Percentiles rank a stretch among this genome's conserved stretches.
Conservation (phyloP, 2,113 vertebrate genomes). For the Thalassoma bifasciatum region DNA sequence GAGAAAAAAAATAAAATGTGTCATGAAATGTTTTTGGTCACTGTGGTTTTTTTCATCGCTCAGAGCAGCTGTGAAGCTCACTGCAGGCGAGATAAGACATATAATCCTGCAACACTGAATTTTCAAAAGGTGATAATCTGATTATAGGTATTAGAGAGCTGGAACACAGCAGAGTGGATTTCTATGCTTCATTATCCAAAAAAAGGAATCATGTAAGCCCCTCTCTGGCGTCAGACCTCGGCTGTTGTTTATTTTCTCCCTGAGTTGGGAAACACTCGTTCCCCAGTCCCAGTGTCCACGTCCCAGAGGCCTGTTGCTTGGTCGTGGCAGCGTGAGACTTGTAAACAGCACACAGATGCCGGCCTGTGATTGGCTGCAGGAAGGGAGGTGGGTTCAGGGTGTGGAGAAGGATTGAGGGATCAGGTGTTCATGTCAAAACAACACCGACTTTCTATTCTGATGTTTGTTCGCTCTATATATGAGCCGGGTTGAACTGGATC, state of each 20-base stretch:
- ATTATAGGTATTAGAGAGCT: slow-evolving; percentile 55
- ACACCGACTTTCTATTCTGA: slow-evolving; percentile 39
- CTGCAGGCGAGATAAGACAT: slow-evolving; percentile 27
- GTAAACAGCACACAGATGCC: slow-evolving; percentile 52
- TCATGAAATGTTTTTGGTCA: slow-evolving; percentile 2
- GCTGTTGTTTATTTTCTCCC: slow-evolving; percentile 52
- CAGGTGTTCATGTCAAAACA: slow-evolving; percentile 57
- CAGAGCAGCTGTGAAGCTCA: slow-evolving; percentile 24
- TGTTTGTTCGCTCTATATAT: slow-evolving; percentile 44
- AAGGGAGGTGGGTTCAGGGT: slow-evolving; percentile 58
- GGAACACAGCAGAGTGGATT: slow-evolving; percentile 37
- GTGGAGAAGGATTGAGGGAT: slow-evolving; percentile 44
- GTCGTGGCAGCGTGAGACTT: slow-evolving; percentile 45
- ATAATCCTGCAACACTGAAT: slow-evolving; percentile 45
- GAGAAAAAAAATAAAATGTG: slow-evolving; percentile 2
- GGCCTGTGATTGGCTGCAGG: slow-evolving; percentile 57
- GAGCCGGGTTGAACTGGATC: slow-evolving; percentile 52
- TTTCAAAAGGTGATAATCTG: slow-evolving; percentile 59
- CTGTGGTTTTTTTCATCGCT: slow-evolving; percentile 20
- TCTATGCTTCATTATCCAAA: slow-evolving; percentile 19
- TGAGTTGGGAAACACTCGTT: slow-evolving; percentile 57
- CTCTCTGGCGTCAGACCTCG: slow-evolving; percentile 2
- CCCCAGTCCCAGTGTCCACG: slow-evolving; percentile 41
- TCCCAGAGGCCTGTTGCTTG: slow-evolving; percentile 43
- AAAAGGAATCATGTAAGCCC: slow-evolving; percentile 1